Percentiles rank a stretch among this genome's conserved stretches.
Conservation (phyloP, 92 coral and sea anemone species). For the Porites rus region DNA sequence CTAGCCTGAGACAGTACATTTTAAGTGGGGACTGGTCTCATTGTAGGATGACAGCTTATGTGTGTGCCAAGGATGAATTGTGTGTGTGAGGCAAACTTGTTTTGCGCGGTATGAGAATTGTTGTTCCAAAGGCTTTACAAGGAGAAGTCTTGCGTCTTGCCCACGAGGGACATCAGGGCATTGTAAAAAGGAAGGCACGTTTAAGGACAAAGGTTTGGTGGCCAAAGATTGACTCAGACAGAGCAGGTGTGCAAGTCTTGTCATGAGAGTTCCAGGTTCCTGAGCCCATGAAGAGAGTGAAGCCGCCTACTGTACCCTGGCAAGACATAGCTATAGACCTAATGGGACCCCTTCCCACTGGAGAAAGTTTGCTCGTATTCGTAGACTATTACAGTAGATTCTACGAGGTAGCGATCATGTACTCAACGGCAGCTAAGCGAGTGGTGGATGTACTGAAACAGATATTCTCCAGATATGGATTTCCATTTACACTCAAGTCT, state of each 20-base stretch:
- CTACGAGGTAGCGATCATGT: conserved; percentile 46
- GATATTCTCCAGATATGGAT: too few relatives aligned
- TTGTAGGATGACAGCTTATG: conserved; percentile 41
- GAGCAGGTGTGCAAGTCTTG: too few relatives aligned
- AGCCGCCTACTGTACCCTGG: too few relatives aligned
- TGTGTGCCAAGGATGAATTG: conserved; percentile 43
- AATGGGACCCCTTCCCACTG: too few relatives aligned
- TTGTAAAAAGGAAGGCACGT: conserved; percentile 48
- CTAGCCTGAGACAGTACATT: not conserved
- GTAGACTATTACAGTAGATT: conserved; percentile 52
- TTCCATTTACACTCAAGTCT: conserved; percentile 26
- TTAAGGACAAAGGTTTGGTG: not conserved
- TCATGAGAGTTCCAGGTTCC: not conserved
- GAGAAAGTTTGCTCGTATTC: not conserved
- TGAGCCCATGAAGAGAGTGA: too few relatives aligned
- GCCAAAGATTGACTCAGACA: too few relatives aligned
- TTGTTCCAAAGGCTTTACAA: not conserved
- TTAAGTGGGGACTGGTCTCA: conserved; percentile 48
- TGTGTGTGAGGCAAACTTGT: conserved; percentile 40
- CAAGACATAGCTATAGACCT: too few relatives aligned
- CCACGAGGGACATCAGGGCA: conserved; percentile 62
- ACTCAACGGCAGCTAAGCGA: conserved; percentile 41
- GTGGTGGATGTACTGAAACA: too few relatives aligned
- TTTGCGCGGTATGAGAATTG: too few relatives aligned
- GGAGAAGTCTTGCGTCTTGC: conserved; percentile 27